Evolutionary conservation across 2,888 invertebrate genomes (phyloP).

Genomic region (Polymixis flavicincta): DNA sequence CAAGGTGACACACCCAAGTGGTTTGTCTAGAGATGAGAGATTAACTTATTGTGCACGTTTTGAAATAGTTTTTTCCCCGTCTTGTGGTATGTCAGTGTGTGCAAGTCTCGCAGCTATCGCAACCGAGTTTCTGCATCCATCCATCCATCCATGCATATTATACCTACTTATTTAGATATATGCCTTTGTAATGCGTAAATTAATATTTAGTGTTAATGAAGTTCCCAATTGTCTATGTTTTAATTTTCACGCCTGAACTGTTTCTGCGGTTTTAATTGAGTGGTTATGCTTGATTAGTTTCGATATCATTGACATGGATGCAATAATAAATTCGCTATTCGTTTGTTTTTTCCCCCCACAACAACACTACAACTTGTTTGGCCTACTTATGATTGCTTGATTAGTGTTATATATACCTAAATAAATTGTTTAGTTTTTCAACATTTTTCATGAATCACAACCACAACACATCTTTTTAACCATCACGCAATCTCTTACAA

Average conservation of each 20-base stretch:
- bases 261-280: slow-evolving; percentile 34
- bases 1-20: neutral
- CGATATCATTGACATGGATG: slow-evolving; percentile 47
- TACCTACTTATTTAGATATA: neutral
- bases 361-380: slow-evolving; percentile 9
- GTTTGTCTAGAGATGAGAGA: slow-evolving; percentile 24
- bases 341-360: slow-evolving; percentile 7
- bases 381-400: slow-evolving; percentile 17
- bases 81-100: neutral
- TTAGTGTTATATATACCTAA: slow-evolving; percentile 7
- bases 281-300: slow-evolving; percentile 44
- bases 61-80: slow-evolving; percentile 42
- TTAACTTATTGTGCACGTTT: slow-evolving; percentile 28
- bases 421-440: slow-evolving; percentile 8
- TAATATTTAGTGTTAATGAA: slow-evolving; percentile 26
- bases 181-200: slow-evolving; percentile 17
- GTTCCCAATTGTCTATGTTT: slow-evolving; percentile 28
- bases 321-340: slow-evolving; percentile 24
- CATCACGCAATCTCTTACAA: neutral
- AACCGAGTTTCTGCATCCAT: slow-evolving; percentile 25
- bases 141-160: slow-evolving; percentile 14
- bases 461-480: neutral
- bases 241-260: slow-evolving; percentile 37
- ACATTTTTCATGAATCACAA: neutral
- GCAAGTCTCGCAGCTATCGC: slow-evolving; percentile 21